These are phyloP conservation scores for Cheilosia grossa DNA, from an alignment of 2,888 invertebrate genomes.

Conservation along the genomic window DNA sequence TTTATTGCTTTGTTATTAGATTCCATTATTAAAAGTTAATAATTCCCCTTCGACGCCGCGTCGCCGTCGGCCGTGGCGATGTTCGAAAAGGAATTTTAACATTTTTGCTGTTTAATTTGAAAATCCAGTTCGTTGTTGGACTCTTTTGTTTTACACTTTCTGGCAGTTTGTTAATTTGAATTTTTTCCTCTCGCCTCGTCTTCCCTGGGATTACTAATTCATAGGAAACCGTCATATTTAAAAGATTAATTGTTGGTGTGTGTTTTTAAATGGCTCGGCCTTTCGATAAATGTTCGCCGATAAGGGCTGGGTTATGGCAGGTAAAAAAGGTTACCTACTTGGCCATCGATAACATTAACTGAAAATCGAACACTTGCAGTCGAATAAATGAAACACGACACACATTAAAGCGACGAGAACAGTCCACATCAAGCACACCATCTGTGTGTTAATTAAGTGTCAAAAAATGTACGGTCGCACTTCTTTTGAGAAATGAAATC, in stretches of 20 bases:
- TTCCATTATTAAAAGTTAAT: constrained; percentile 45
- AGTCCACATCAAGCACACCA: constrained; percentile 14
- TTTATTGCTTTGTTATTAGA: constrained; percentile 56
- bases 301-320: constrained; percentile 30
- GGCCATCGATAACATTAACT: neutral
- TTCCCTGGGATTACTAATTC: constrained; percentile 18
- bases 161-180: neutral
- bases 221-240: constrained; percentile 27
- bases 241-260: constrained; percentile 39
- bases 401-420: constrained; percentile 1
- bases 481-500: constrained; percentile 30
- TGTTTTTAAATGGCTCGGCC: constrained; percentile 35
- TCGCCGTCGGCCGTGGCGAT: neutral
- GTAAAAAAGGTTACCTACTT: neutral
- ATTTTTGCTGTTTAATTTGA: constrained; percentile 17
- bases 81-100: constrained; percentile 26
- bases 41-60: neutral
- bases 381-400: constrained; percentile 47
- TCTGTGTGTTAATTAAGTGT: constrained; percentile 70
- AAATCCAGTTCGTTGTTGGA: constrained; percentile 50
- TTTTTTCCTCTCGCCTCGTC: neutral
- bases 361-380: constrained; percentile 9
- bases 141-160: constrained; percentile 58
- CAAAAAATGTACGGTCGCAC: constrained; percentile 56
- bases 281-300: constrained; percentile 58